These are phyloP conservation scores for Corythoichthys haematopterus DNA, from an alignment of 2,113 vertebrate genomes.

Conservation along the genomic window DNA sequence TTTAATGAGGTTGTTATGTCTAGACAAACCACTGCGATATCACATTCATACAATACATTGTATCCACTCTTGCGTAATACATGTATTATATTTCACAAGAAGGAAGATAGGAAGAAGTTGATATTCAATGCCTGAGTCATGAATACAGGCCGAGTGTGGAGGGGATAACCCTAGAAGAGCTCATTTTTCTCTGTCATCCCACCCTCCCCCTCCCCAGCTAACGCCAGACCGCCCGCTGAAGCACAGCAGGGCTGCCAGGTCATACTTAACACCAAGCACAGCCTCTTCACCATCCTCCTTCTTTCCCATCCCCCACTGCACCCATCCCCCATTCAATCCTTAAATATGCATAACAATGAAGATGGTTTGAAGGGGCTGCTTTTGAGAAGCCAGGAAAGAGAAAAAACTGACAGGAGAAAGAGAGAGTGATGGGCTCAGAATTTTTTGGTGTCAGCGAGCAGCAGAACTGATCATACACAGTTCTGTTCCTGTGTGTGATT, in stretches of 20 bases:
- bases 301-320: conserved; percentile 17
- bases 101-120: conserved; percentile 23
- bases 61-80: conserved; percentile 23
- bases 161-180: conserved; percentile 21
- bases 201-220: conserved; percentile 28
- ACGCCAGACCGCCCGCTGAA: conserved; percentile 46
- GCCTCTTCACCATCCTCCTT: conserved; percentile 29
- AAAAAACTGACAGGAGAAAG: conserved; percentile 16
- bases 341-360: conserved; percentile 68
- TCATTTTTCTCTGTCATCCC: conserved; percentile 26
- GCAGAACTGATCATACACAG: conserved; percentile 13
- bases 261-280: conserved; percentile 58
- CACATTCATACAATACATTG: conserved; percentile 12
- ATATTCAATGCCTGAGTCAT: conserved; percentile 57
- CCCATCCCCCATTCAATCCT: conserved; percentile 46
- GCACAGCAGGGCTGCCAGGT: conserved; percentile 51
- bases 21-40: conserved; percentile 37
- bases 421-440: conserved; percentile 53
- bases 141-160: conserved; percentile 14
- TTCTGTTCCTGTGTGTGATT: no score
- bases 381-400: conserved; percentile 18
- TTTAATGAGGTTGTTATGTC: conserved; percentile 43
- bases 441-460: not conserved
- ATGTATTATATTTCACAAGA: conserved; percentile 19
- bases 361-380: conserved; percentile 20